Conservation (phyloP, 2,797 vertebrate species). For the Tapirus indicus region DNA sequence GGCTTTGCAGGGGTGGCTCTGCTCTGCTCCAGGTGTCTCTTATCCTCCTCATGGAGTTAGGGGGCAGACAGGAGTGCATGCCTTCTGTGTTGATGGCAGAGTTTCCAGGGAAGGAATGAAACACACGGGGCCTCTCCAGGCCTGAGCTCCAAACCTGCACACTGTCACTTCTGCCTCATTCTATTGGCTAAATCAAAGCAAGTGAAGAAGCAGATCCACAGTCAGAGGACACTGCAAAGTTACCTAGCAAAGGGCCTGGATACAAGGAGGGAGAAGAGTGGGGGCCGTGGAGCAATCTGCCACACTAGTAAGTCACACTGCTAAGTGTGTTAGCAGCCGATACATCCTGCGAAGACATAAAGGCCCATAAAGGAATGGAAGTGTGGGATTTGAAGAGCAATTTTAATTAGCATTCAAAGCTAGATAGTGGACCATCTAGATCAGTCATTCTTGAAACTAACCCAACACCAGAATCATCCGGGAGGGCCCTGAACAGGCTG, state of each 20-base stretch:
- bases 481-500: rapidly evolving
- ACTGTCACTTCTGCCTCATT: neutral
- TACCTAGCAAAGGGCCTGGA: neutral
- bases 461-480: rapidly evolving
- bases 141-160: rapidly evolving
- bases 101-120: neutral
- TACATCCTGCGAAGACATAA: rapidly evolving
- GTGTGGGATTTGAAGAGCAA: rapidly evolving
- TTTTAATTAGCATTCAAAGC: neutral
- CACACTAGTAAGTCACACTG: rapidly evolving
- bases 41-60: rapidly evolving
- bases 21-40: neutral
- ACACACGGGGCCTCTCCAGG: rapidly evolving
- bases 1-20: neutral
- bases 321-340: neutral
- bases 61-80: rapidly evolving
- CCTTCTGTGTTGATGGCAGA: neutral
- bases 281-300: rapidly evolving
- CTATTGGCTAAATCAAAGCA: too few relatives aligned
- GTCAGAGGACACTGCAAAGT: neutral
- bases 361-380: rapidly evolving
- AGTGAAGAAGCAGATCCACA: rapidly evolving
- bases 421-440: rapidly evolving
- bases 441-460: rapidly evolving
- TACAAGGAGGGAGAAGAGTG: neutral